Percentiles rank a stretch among this genome's conserved stretches.
Evolutionary conservation across 2,113 vertebrate species (phyloP).

Genomic region (Chaetodon trifascialis): DNA sequence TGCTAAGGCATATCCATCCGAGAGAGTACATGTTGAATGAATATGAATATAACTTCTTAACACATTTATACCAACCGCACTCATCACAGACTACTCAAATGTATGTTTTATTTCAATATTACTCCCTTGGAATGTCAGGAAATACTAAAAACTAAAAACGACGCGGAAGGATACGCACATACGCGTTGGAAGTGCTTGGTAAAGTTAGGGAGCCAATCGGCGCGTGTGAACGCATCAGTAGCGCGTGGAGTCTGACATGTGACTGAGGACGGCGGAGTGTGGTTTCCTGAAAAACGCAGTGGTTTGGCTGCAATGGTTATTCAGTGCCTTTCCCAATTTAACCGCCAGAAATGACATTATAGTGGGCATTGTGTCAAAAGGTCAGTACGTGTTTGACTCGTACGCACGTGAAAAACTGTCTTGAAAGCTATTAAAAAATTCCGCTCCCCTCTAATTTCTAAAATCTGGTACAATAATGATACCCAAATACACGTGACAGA

Average conservation of each 20-base stretch:
- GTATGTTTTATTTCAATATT: neutral
- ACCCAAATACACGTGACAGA: neutral
- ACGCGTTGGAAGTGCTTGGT: constrained; percentile 33
- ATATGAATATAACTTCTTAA: constrained; percentile 80
- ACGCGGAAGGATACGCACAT: constrained; percentile 61
- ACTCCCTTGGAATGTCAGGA: accelerated
- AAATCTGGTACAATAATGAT: neutral
- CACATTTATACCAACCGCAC: neutral
- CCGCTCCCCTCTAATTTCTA: neutral
- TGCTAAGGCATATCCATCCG: constrained; percentile 77
- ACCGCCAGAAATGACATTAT: accelerated
- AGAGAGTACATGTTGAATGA: constrained; percentile 47
- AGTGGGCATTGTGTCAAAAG: neutral
- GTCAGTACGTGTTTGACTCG: neutral
- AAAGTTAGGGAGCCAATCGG: constrained; percentile 66
- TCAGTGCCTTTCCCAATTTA: accelerated
- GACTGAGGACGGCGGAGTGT: constrained; percentile 39
- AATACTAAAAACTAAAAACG: neutral
- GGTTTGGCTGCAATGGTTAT: accelerated
- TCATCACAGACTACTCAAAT: accelerated
- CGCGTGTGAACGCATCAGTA: constrained; percentile 21
- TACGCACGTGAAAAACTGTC: neutral
- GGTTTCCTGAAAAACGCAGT: constrained; percentile 9
- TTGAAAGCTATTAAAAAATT: neutral
- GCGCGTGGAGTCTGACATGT: constrained; percentile 55